Conservation (phyloP, 2,888 invertebrate genomes). For the Aphodius granarius region DNA sequence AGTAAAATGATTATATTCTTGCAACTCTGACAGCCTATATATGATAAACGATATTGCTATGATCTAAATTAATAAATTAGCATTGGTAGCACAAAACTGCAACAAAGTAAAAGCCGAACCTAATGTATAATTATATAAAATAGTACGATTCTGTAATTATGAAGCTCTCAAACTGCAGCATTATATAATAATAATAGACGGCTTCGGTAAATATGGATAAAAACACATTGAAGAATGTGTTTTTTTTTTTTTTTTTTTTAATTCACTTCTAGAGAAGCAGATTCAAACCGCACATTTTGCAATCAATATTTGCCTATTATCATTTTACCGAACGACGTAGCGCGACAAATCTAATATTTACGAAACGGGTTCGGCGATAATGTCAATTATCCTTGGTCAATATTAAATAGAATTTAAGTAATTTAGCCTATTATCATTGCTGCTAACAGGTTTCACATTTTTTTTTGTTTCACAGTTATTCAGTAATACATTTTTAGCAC, state of each 20-base stretch:
- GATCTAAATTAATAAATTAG: neutral
- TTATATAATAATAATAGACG: neutral
- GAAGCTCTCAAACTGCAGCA: neutral
- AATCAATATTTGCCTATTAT: neutral
- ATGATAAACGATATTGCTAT: neutral
- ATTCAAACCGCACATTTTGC: neutral
- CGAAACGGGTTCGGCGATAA: neutral
- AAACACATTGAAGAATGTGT: neutral
- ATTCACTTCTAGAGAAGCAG: neutral
- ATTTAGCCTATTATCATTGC: neutral
- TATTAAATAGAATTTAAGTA: neutral
- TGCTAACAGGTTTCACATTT: neutral
- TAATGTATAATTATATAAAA: neutral
- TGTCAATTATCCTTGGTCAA: neutral
- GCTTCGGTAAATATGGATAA: neutral
- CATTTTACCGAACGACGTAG: neutral
- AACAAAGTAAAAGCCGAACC: neutral
- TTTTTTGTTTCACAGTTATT: neutral
- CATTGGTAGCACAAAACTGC: neutral
- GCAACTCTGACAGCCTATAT: no score
- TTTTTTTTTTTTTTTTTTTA: neutral
- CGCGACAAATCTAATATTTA: neutral
- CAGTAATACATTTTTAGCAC: neutral
- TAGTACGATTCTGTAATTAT: neutral
- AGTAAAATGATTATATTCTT: no score